These are phyloP conservation scores for Andrena bicolor DNA, from an alignment of 2,888 invertebrate species.

Conservation along the genomic window DNA sequence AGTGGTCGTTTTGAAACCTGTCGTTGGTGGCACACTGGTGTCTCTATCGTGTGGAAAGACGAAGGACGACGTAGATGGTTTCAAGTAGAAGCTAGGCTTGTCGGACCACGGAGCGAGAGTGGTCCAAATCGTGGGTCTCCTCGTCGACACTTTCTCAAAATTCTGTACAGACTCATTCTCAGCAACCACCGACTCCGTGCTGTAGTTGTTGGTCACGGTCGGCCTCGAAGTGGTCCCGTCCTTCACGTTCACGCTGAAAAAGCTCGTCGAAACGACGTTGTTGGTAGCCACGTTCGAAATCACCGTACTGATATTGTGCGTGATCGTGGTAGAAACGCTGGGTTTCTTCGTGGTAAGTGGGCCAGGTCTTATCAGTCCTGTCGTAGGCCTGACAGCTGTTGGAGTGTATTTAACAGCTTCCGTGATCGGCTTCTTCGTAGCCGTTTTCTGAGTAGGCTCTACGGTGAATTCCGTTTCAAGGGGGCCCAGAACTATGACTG, in stretches of 20 bases:
- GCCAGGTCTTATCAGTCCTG: conserved; percentile 53
- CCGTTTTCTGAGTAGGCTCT: conserved; percentile 78
- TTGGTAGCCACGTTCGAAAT: conserved; percentile 76
- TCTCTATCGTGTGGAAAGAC: conserved; percentile 68
- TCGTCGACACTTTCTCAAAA: conserved; percentile 60
- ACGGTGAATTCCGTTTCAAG: conserved; percentile 80
- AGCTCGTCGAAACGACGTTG: conserved; percentile 82
- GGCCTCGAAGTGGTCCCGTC: conserved; percentile 76
- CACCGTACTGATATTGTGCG: conserved; percentile 83
- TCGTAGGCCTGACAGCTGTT: conserved; percentile 44
- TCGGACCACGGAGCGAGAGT: conserved; percentile 78
- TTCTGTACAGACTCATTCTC: conserved; percentile 7
- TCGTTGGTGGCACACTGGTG: conserved; percentile 35
- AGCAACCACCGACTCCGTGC: conserved; percentile 51
- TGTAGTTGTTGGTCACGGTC: conserved; percentile 32
- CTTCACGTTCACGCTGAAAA: conserved; percentile 81
- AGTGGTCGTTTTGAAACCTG: conserved; percentile 36
- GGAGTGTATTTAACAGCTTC: conserved; percentile 17
- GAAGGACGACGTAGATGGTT: conserved; percentile 69
- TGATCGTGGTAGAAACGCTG: conserved; percentile 79
- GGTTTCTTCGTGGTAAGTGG: conserved; percentile 77
- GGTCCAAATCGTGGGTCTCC: conserved; percentile 77
- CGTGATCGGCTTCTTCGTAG: conserved; percentile 65
- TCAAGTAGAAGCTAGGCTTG: conserved; percentile 80
- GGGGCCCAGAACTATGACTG: conserved; percentile 88